Percentiles rank a stretch among this genome's conserved stretches.
These are phyloP conservation scores for Eulemur coronatus DNA, from an alignment of 2,797 vertebrate species.

Conservation along the genomic window DNA sequence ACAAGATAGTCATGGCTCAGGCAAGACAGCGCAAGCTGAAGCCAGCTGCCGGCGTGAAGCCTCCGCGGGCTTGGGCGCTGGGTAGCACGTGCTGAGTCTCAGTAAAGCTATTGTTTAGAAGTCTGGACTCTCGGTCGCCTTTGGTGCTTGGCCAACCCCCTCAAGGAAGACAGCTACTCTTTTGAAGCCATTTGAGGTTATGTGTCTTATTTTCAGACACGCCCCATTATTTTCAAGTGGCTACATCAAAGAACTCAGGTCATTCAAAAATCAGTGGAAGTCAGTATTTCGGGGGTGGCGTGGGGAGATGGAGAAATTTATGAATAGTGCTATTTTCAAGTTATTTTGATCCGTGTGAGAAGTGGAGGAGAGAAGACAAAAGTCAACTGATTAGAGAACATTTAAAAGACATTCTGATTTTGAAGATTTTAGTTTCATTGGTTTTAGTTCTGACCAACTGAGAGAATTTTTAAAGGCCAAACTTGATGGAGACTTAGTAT, in stretches of 20 bases:
- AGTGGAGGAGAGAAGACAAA: neutral
- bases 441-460: neutral
- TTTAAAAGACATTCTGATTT: neutral
- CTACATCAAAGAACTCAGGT: neutral
- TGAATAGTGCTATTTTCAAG: neutral
- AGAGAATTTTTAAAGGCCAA: neutral
- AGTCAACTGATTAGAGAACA: neutral
- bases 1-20: neutral
- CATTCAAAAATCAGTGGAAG: neutral
- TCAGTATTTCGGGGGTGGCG: neutral
- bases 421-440: neutral
- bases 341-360: neutral
- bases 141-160: neutral
- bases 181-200: neutral
- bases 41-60: neutral
- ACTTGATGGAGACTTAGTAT: neutral
- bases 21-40: neutral
- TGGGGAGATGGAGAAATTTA: neutral
- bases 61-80: fast-evolving
- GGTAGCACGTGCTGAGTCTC: neutral
- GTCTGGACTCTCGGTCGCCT: fast-evolving
- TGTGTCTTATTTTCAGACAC: neutral
- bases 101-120: neutral
- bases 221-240: neutral
- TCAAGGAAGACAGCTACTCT: neutral